Conservation (phyloP, 2,888 invertebrate species). For the Diarsia dahlii region DNA sequence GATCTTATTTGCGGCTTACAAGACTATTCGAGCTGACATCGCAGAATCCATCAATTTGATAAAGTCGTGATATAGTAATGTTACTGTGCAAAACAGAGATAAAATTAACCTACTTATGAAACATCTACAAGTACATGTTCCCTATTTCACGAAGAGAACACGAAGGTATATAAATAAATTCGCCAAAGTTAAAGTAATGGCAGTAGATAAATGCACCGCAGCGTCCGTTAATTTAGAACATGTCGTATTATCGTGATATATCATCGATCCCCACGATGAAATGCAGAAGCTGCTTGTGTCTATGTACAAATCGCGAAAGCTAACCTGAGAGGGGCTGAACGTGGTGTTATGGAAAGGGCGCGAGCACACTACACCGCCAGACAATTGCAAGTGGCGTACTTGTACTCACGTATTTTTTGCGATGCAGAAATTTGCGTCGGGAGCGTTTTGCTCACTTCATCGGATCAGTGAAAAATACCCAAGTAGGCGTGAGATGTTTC, state of each 20-base stretch:
- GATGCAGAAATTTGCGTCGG: slow-evolving; percentile 67
- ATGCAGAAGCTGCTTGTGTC: slow-evolving; percentile 57
- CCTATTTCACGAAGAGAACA: slow-evolving; percentile 39
- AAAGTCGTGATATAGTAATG: slow-evolving; percentile 47
- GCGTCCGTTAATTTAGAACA: slow-evolving; percentile 35
- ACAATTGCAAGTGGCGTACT: slow-evolving; percentile 73
- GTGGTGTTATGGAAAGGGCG: slow-evolving; percentile 72
- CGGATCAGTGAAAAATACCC: slow-evolving; percentile 57
- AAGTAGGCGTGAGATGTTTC: slow-evolving; percentile 67
- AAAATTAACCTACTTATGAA: slow-evolving; percentile 52
- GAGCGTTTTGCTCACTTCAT: slow-evolving; percentile 65
- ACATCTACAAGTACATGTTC: slow-evolving; percentile 25
- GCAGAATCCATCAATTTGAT: slow-evolving; percentile 22
- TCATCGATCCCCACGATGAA: slow-evolving; percentile 46
- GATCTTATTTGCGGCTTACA: too few species aligned
- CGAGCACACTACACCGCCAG: slow-evolving; percentile 70
- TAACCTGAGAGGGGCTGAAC: slow-evolving; percentile 71
- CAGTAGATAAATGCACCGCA: slow-evolving; percentile 25
- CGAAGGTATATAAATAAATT: slow-evolving; percentile 11
- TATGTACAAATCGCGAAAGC: slow-evolving; percentile 61
- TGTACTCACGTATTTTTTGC: slow-evolving; percentile 79
- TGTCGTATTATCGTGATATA: slow-evolving; percentile 54
- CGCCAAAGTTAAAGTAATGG: slow-evolving; percentile 20
- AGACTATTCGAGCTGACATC: background rate
- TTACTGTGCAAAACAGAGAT: slow-evolving; percentile 1